Conservation (phyloP, 1,140 invertebrate genomes). For the Drosophila miranda region DNA sequence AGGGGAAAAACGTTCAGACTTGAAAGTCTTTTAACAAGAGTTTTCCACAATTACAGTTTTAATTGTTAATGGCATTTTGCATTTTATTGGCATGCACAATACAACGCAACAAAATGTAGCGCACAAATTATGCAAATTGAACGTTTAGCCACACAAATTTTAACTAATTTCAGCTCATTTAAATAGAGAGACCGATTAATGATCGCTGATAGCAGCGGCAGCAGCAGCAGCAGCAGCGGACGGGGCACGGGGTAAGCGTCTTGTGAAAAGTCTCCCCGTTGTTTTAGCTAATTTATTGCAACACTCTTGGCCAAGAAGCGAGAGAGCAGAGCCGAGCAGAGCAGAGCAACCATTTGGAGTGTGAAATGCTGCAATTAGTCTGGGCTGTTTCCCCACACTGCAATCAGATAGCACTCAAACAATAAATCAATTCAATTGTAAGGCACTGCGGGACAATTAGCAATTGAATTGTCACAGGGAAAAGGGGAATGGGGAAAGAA, state of each 20-base stretch:
- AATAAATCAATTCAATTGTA: slow-evolving; percentile 29
- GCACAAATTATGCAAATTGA: slow-evolving; percentile 60
- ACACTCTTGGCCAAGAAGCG: slow-evolving; percentile 33
- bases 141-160: slow-evolving; percentile 52
- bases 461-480: slow-evolving; percentile 34
- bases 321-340: no score
- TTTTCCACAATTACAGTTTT: slow-evolving; percentile 63
- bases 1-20: slow-evolving; percentile 46
- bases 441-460: slow-evolving; percentile 2
- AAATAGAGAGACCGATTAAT: slow-evolving; percentile 55
- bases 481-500: slow-evolving; percentile 1
- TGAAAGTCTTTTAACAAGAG: slow-evolving; percentile 52
- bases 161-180: slow-evolving; percentile 59
- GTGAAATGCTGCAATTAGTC: slow-evolving; percentile 34
- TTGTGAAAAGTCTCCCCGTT: slow-evolving; percentile 36
- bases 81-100: slow-evolving; percentile 56
- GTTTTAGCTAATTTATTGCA: slow-evolving; percentile 22
- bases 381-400: slow-evolving; percentile 25
- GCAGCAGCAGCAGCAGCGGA: not conserved
- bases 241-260: slow-evolving; percentile 23
- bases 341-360: slow-evolving; percentile 17
- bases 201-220: slow-evolving; percentile 36
- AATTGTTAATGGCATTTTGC: slow-evolving; percentile 64
- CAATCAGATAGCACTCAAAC: slow-evolving; percentile 22
- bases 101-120: slow-evolving; percentile 30